Conservation (phyloP, 1,140 invertebrate genomes). For the Triops longicaudatus region DNA sequence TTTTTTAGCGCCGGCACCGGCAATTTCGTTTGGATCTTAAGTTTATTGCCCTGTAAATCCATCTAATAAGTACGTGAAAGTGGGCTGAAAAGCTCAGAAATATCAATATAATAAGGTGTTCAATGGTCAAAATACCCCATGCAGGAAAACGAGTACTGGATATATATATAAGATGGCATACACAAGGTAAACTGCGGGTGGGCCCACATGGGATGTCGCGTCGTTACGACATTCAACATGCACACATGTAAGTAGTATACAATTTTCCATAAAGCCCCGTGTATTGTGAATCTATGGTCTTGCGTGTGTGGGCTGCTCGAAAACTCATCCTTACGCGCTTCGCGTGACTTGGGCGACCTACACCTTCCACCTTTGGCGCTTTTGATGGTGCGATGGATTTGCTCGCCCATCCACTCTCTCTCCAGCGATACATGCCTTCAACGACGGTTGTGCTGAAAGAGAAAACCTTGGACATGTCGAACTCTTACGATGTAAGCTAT, state of each 20-base stretch:
- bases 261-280: slow-evolving; percentile 2
- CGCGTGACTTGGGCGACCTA: neutral
- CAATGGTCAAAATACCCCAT: neutral
- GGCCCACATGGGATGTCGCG: slow-evolving; percentile 4
- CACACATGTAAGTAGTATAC: neutral
- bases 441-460: neutral
- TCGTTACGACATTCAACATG: slow-evolving; percentile 3
- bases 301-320: neutral
- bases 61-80: neutral
- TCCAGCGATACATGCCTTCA: neutral
- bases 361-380: neutral
- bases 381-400: neutral
- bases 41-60: neutral
- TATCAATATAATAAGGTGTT: neutral
- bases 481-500: neutral
- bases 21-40: too few relatives aligned
- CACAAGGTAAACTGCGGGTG: neutral
- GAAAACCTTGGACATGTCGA: neutral
- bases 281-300: neutral
- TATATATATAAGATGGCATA: neutral
- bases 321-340: neutral
- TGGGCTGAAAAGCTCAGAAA: neutral
- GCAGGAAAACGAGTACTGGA: neutral
- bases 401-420: neutral
- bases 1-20: too few relatives aligned